Percentiles rank a stretch among this genome's conserved stretches.
These are phyloP conservation scores for Hydrophis major DNA, from an alignment of 2,797 vertebrate species.

Conservation along the genomic window DNA sequence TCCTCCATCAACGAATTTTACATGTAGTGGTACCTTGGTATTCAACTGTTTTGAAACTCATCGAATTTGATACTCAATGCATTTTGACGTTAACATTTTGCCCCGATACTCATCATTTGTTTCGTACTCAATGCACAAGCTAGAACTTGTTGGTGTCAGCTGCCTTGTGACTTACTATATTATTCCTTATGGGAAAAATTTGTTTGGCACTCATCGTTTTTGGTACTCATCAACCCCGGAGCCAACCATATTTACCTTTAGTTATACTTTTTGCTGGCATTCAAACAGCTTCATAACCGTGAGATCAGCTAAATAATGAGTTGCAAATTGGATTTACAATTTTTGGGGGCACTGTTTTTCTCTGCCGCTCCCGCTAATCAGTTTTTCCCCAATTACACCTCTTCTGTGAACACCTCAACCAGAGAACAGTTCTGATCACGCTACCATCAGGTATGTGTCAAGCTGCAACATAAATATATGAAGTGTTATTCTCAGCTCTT, in stretches of 20 bases:
- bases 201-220: background rate
- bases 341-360: background rate
- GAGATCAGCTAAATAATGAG: background rate
- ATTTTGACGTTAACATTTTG: too few species aligned
- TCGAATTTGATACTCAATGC: background rate
- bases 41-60: background rate
- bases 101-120: background rate
- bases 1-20: background rate
- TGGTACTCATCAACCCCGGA: background rate
- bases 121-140: background rate
- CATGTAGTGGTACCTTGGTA: background rate
- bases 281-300: background rate
- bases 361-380: background rate
- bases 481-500: background rate
- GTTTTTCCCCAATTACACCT: background rate
- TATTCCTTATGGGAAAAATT: background rate
- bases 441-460: background rate
- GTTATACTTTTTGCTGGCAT: background rate
- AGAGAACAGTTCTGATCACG: background rate
- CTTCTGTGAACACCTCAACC: background rate
- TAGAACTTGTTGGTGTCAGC: background rate
- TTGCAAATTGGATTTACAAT: background rate
- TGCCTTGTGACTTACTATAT: background rate
- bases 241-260: background rate
- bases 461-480: background rate